Percentiles rank a stretch among this genome's conserved stretches.
phyloP scores from a whole-genome alignment of 92 coral and sea anemone genomes.

The Siderastrea radians region DNA sequence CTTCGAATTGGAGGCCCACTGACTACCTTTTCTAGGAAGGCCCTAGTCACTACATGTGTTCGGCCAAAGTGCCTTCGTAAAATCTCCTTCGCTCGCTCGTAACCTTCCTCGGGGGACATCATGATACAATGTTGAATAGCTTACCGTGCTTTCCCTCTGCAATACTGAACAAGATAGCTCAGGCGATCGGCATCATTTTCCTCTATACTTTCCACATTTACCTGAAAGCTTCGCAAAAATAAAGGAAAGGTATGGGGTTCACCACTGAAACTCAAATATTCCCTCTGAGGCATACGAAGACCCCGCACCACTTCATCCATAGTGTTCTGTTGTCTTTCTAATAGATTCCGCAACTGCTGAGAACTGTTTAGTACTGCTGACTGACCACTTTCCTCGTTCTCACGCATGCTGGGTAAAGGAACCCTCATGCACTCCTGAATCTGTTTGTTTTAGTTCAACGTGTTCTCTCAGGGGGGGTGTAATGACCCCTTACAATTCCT shows the following conservation, averaged over 20 bases:
- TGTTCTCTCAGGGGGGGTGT: neutral
- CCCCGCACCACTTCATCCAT: conserved; percentile 53
- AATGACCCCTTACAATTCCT: neutral
- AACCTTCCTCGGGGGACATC: conserved; percentile 70
- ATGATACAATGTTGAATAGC: conserved; percentile 71
- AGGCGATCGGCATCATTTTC: conserved; percentile 60
- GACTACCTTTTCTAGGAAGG: conserved; percentile 66
- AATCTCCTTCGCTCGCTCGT: conserved; percentile 63
- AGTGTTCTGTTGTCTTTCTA: conserved; percentile 41
- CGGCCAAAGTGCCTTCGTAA: conserved; percentile 71
- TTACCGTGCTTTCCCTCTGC: conserved; percentile 60
- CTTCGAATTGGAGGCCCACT: conserved; percentile 63
- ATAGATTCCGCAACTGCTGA: neutral
- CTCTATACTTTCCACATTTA: conserved; percentile 43
- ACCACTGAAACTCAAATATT: conserved; percentile 38
- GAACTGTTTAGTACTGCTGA: neutral
- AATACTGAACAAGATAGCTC: conserved; percentile 65
- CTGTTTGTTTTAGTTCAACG: neutral
- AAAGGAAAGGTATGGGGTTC: conserved; percentile 39
- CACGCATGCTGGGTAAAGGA: neutral
- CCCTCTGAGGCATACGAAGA: conserved; percentile 62
- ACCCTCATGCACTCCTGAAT: neutral
- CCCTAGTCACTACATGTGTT: conserved; percentile 58
- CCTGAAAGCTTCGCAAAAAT: conserved; percentile 5
- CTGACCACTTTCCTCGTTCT: neutral